phyloP scores from a whole-genome alignment of 2,888 invertebrate genomes.

The Galeruca laticollis region DNA sequence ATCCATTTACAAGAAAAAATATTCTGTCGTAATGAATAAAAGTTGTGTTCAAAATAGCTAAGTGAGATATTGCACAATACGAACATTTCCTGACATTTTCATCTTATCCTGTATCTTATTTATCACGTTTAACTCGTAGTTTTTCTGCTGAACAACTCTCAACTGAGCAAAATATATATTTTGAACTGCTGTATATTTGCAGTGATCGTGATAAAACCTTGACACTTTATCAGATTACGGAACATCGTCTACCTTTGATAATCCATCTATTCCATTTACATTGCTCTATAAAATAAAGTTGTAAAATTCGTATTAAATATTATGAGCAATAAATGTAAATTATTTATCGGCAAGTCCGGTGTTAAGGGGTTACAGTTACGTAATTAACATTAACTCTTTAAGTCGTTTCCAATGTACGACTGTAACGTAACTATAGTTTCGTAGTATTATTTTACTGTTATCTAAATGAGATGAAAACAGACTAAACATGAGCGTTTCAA shows the following conservation, averaged over 20 bases:
- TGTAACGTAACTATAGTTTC: background rate
- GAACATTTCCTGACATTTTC: no score
- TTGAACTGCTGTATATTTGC: background rate
- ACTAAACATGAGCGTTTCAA: background rate
- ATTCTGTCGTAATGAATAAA: no score
- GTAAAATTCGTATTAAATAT: constrained; percentile 3
- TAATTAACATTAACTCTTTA: background rate
- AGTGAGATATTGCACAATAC: no score
- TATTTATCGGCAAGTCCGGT: background rate
- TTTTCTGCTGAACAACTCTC: no score
- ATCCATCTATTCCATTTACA: background rate
- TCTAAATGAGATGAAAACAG: background rate
- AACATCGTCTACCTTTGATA: background rate
- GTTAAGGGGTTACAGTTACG: constrained; percentile 15
- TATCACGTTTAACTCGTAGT: no score
- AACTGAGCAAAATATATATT: no score
- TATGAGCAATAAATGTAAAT: constrained; percentile 8
- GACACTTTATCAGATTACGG: background rate
- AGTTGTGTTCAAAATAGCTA: no score
- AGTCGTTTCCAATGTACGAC: background rate
- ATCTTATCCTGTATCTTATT: no score
- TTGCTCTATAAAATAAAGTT: constrained; percentile 3
- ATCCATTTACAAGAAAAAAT: no score
- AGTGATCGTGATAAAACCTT: background rate
- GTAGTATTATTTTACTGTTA: background rate